Percentiles rank a stretch among this genome's conserved stretches.
phyloP scores from a whole-genome alignment of 2,113 vertebrate genomes.

The Phrynosoma blainvillii region DNA sequence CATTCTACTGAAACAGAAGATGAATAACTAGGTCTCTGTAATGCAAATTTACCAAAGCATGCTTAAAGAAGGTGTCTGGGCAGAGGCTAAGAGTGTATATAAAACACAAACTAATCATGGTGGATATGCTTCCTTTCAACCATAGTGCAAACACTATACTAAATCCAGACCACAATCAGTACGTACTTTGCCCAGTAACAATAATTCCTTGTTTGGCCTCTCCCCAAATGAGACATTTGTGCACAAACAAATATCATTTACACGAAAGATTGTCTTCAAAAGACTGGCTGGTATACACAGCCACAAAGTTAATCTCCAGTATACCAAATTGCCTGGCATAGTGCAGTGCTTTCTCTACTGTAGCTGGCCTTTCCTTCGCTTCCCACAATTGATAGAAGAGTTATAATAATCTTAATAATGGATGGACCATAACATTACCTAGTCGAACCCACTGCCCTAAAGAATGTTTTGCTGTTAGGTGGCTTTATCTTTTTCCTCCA shows the following conservation, averaged over 20 bases:
- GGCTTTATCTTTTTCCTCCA: neutral
- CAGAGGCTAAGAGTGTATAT: neutral
- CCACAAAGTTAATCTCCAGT: neutral
- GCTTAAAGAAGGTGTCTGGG: slow-evolving; percentile 35
- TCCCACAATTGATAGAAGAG: neutral
- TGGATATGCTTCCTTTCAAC: slow-evolving; percentile 9
- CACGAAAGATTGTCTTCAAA: neutral
- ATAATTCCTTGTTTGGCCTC: neutral
- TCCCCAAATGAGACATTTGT: neutral
- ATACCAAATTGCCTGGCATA: neutral
- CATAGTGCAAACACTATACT: slow-evolving; percentile 10
- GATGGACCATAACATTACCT: neutral
- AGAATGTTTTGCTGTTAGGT: neutral
- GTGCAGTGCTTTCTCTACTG: neutral
- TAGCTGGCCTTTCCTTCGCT: neutral
- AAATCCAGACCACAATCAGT: neutral
- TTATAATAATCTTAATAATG: neutral
- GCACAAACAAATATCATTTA: slow-evolving; percentile 40
- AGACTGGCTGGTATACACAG: neutral
- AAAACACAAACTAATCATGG: neutral
- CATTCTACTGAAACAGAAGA: slow-evolving; percentile 47
- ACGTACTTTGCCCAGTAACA: neutral
- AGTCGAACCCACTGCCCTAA: neutral
- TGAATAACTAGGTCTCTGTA: slow-evolving; percentile 45
- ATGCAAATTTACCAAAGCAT: slow-evolving; percentile 31